Conservation (phyloP, 2,888 invertebrate species). For the Allacma fusca region DNA sequence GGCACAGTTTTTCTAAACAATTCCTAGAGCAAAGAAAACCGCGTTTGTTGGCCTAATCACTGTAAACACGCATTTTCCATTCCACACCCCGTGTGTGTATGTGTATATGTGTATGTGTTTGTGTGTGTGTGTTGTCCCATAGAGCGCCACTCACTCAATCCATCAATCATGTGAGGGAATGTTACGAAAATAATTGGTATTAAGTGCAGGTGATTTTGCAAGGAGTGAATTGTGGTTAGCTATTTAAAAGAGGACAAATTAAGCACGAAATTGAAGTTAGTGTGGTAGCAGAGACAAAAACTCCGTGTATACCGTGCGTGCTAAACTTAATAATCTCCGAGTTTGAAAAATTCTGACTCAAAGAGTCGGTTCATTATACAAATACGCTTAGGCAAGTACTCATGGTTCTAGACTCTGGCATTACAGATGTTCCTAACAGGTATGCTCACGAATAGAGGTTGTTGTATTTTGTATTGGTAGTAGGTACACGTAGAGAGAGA, state of each 20-base stretch:
- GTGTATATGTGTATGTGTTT: too few species aligned
- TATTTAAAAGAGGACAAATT: neutral
- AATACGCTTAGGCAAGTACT: too few species aligned
- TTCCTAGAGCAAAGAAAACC: neutral
- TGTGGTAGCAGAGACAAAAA: too few species aligned
- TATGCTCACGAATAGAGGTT: neutral
- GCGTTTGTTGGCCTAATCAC: neutral
- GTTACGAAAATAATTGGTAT: neutral
- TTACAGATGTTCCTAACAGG: neutral
- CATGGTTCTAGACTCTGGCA: too few species aligned
- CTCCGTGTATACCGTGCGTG: too few species aligned
- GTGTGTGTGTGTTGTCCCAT: too few species aligned
- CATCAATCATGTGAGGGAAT: neutral
- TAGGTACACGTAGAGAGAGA: constrained; percentile 9
- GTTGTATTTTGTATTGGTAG: neutral
- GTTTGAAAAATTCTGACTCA: too few species aligned
- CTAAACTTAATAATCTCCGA: too few species aligned
- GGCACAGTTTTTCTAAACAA: neutral
- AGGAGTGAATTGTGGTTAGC: neutral
- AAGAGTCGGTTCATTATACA: too few species aligned
- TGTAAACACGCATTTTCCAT: constrained; percentile 12
- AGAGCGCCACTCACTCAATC: too few species aligned
- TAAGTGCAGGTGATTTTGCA: neutral
- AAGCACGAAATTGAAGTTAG: neutral
- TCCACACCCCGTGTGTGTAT: too few species aligned